Evolutionary conservation across 2,888 invertebrate genomes (phyloP), one percentile per base, ranked within the genome.

Genomic region (Pollenia labialis): DNA sequence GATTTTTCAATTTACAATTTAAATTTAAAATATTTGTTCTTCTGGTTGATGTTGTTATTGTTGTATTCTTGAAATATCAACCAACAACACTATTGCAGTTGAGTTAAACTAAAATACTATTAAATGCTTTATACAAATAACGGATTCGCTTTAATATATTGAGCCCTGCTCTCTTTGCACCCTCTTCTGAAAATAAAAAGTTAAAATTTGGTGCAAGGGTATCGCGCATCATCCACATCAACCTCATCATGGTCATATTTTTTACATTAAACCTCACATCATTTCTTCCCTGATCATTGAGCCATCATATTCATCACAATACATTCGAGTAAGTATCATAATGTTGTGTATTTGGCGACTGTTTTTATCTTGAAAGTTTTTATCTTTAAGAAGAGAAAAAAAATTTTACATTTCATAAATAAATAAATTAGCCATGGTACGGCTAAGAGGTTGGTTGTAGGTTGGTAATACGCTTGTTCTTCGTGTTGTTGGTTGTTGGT

Each of bases 1-100:
- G 77, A 79, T 58, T 84, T 81, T 84, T 83, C 77, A 79, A 82
- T 85, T 85, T 79, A 68, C 74, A 68, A 64, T 68, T 64, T 52
- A 54, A 76, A 64, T 52, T 64, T 52, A 4, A 50, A 64, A 68
- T 62, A 44, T 60, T 71, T 62, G 69, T 52, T 48, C 32, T 32
- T 32, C 32, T 32, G 0, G 32, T 32, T 6, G 32, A 32, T 32
- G 32, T 32, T 32, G 32, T 32, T 32, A 6, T 32, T 32, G 32
- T 32, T 32, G 32, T 6, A 74, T 68, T 44, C 44, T 58, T 64
- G 12, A 71, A 14, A 64, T 71, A 56, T 56, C 42, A 44, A 44
- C 12, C 52, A 60, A 42, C 1, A 16, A 50, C n/a, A 50, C n/a
- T 3, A 62, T 12, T 18, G 40, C 12, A 18, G 62, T 23, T 54